Evolutionary conservation across 2,113 vertebrate genomes (phyloP).

Genomic region (Eubucco bourcierii): DNA sequence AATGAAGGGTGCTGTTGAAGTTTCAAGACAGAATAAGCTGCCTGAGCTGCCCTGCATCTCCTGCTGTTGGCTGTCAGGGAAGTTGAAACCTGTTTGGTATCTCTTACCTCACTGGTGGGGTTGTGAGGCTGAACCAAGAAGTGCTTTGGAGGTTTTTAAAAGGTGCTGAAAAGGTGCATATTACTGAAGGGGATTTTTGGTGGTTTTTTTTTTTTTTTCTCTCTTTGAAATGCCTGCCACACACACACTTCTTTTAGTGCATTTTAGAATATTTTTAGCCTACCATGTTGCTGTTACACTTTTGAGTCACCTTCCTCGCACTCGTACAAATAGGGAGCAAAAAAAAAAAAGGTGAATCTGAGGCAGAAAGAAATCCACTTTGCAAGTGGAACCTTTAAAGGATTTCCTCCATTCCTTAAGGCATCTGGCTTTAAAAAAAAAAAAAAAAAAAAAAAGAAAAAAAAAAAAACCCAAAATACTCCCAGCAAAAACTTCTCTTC

Average conservation of each 20-base stretch:
- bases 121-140: not conserved
- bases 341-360: not conserved
- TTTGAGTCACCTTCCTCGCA: constrained; percentile 5
- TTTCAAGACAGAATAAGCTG: constrained; percentile 15
- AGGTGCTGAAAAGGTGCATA: constrained; percentile 62
- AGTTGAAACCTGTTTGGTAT: not conserved
- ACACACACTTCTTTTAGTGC: not conserved
- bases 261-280: not conserved
- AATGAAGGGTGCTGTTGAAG: constrained; percentile 15
- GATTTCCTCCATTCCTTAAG: not conserved
- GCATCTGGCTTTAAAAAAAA: not conserved
- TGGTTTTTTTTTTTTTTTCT: not conserved
- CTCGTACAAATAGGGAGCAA: not conserved
- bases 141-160: constrained; percentile 26
- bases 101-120: not conserved
- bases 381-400: not conserved
- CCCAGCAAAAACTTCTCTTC: not conserved
- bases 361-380: not conserved
- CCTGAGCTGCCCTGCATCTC: not conserved
- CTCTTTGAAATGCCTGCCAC: constrained; percentile 19
- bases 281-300: constrained; percentile 7
- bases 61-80: not conserved
- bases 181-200: constrained; percentile 50
- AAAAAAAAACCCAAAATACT: not conserved
- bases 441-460: too few relatives aligned